Evolutionary conservation across 2,888 invertebrate genomes (phyloP).

Genomic region (Sthenelais limicola): DNA sequence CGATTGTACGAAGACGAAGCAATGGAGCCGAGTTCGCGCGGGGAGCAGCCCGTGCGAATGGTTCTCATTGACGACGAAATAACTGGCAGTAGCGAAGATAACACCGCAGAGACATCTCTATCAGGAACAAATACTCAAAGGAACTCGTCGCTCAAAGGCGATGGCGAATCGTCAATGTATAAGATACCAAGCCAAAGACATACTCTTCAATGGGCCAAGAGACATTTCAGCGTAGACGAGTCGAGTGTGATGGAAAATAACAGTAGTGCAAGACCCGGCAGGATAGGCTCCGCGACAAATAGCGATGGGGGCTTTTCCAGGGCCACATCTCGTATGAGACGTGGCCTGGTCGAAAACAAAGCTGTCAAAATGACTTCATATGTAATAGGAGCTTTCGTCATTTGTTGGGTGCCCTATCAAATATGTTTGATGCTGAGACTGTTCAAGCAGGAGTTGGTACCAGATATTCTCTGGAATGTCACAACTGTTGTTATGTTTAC

Average conservation of each 20-base stretch:
- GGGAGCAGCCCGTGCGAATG: background rate
- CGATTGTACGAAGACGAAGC: conserved; percentile 33
- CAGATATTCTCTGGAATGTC: conserved; percentile 27
- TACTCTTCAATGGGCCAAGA: conserved; percentile 35
- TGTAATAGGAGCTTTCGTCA: conserved; percentile 48
- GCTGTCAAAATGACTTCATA: conserved; percentile 47
- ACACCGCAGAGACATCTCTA: conserved; percentile 40
- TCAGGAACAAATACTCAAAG: conserved; percentile 19
- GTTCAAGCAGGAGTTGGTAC: conserved; percentile 3
- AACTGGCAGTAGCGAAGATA: conserved; percentile 32
- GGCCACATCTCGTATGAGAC: background rate
- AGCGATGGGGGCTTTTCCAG: background rate
- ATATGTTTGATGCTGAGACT: conserved; percentile 42
- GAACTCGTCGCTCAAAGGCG: background rate
- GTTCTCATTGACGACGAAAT: conserved; percentile 33
- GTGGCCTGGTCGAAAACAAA: conserved; percentile 47
- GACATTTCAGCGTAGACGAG: conserved; percentile 29
- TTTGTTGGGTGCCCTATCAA: conserved; percentile 50
- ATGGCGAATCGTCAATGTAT: background rate
- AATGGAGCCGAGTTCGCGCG: background rate
- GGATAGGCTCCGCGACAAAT: background rate
- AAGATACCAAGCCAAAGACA: conserved; percentile 26
- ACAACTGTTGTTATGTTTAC: conserved; percentile 37
- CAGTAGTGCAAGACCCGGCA: background rate
- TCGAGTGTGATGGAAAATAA: background rate